Evolutionary conservation across 2,113 vertebrate genomes (phyloP), one percentile per base, ranked within the genome.

Genomic region (Amblyornis subalaris): DNA sequence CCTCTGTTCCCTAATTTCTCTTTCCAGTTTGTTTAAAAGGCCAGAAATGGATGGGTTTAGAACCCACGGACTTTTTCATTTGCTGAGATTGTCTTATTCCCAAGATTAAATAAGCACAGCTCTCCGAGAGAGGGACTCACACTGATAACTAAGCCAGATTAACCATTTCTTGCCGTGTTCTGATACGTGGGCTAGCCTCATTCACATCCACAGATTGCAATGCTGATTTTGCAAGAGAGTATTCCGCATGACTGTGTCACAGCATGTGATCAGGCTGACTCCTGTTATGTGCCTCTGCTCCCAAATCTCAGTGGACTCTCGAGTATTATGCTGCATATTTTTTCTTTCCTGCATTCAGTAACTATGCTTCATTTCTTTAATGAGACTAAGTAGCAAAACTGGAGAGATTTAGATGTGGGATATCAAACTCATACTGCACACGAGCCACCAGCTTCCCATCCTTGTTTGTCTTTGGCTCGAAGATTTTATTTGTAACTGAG

Each of bases 361-460:
- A 44, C 35, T 40, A 16, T 2, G 2, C 38, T 78, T 91, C 8
- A 1, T 80, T 85, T 94, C 55, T 18, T 47, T 85, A 47, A 73
- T 55, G 51, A 95, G 51, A 75, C 24, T 55, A 90, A 48, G 44
- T n/a, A 51, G 55, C 78, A 91, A 88, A 74, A 85, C 33, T 47
- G 24, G 36, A 66, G 36, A 58, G 16, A 44, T 57, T 91, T 75
- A 74, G 7, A 42, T 60, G 24, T 72, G 70, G 54, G 25, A 35
- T 76, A 58, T 66, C 62, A 85, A 85, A 62, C n/a, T 71, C 47
- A 44, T 42, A 26, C 24, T 6, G 7, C 29, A 25, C 51, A 51
- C 0, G 0, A 88, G 28, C 54, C 79, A 47, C 54, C 12, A 53
- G 1, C 19, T 91, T 79, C 51, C 55, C 25, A 47, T 33, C 21